Evolutionary conservation across 1,140 invertebrate genomes (phyloP).

Genomic region (Drosophila miranda): DNA sequence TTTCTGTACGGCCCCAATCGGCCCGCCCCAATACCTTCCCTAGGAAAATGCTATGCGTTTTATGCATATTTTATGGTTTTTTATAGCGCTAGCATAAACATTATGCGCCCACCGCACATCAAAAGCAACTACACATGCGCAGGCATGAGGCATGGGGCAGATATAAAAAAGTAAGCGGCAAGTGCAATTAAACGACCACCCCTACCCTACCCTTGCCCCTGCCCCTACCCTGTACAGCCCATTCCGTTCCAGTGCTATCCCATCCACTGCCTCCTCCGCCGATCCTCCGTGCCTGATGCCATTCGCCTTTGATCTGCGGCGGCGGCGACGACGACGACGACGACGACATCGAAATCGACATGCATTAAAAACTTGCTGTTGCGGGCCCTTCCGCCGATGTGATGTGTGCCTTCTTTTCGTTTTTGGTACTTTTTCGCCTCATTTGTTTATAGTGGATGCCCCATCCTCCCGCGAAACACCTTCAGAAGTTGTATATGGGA

Average conservation of each 20-base stretch:
- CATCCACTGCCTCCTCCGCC: no score
- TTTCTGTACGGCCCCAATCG: conserved; percentile 38
- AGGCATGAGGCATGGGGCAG: conserved; percentile 21
- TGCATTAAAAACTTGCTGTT: conserved; percentile 70
- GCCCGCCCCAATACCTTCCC: conserved; percentile 17
- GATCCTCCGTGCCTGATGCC: not conserved
- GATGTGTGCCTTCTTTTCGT: conserved; percentile 12
- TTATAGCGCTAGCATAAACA: conserved; percentile 73
- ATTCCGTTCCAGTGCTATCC: no score
- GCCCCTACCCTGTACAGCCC: not conserved
- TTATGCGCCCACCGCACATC: conserved; percentile 56
- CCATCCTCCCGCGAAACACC: conserved; percentile 41
- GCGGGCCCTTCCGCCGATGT: conserved; percentile 58
- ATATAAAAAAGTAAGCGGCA: conserved; percentile 65
- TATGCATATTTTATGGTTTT: conserved; percentile 79
- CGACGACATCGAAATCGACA: conserved; percentile 47
- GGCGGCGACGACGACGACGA: conserved; percentile 17
- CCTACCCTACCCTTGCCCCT: conserved; percentile 19
- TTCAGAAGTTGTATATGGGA: conserved; percentile 20
- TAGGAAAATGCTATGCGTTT: conserved; percentile 54
- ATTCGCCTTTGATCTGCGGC: conserved; percentile 67
- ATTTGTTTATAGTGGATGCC: conserved; percentile 62
- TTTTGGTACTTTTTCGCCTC: conserved; percentile 53
- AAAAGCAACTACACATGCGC: conserved; percentile 75
- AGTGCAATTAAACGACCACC: conserved; percentile 75